These are phyloP conservation scores for Discoglossus pictus DNA, from an alignment of 2,797 vertebrate genomes.

Conservation along the genomic window DNA sequence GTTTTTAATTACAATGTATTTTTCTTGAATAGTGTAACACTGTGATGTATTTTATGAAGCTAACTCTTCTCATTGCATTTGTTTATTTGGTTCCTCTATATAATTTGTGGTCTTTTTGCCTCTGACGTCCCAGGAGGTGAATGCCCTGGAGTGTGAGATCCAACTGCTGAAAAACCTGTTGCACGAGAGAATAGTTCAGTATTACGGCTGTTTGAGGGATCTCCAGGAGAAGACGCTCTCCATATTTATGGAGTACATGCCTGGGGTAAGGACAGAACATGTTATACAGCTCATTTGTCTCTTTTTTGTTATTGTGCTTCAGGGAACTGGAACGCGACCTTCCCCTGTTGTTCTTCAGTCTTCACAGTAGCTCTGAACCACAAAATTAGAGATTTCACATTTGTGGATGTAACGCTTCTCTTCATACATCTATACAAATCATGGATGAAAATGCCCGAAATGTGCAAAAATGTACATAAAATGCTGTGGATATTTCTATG, in stretches of 20 bases:
- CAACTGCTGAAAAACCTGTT: constrained; percentile 95
- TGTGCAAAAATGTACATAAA: no score
- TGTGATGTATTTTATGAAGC: no score
- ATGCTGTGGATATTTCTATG: no score
- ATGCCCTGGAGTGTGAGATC: constrained; percentile 96
- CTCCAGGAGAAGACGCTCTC: constrained; percentile 90
- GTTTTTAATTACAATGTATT: no score
- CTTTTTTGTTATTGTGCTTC: not conserved
- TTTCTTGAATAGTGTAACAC: no score
- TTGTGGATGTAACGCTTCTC: no score
- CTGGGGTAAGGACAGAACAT: constrained; percentile 79
- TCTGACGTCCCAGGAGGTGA: constrained; percentile 83
- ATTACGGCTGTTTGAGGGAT: constrained; percentile 95
- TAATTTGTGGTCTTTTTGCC: not conserved
- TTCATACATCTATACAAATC: no score
- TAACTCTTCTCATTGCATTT: no score
- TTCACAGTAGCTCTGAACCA: no score
- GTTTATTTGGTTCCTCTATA: not conserved
- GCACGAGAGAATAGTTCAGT: constrained; percentile 95
- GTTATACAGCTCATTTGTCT: not conserved
- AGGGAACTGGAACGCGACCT: constrained; percentile 6
- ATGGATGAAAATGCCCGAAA: no score
- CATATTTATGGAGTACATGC: constrained; percentile 99
- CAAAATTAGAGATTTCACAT: no score
- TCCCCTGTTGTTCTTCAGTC: no score